Percentiles rank a stretch among this genome's conserved stretches.
phyloP scores from a whole-genome alignment of 2,113 vertebrate species.

The Gnathonemus longibarbis region DNA sequence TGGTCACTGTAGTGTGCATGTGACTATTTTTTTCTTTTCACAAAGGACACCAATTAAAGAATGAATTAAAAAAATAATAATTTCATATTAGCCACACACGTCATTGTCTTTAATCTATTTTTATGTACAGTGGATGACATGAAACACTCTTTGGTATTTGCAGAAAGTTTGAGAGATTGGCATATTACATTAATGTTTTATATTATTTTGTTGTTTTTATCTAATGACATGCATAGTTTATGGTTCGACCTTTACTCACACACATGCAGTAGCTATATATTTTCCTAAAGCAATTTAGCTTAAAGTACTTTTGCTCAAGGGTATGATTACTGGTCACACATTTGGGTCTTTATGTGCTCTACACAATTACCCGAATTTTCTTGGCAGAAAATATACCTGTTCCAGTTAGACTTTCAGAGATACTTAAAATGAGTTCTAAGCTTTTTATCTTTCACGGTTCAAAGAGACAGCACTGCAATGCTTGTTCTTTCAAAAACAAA shows the following conservation, averaged over 20 bases:
- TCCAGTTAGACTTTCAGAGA: background rate
- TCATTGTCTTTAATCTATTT: background rate
- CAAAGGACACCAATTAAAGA: conserved; percentile 4
- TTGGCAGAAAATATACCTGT: background rate
- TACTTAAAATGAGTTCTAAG: background rate
- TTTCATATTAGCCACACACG: background rate
- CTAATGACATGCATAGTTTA: background rate
- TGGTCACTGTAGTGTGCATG: background rate
- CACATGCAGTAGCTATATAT: background rate
- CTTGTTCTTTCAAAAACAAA: background rate
- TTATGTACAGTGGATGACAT: background rate
- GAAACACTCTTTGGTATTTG: background rate
- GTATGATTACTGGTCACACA: background rate
- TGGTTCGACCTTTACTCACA: background rate
- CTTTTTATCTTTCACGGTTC: background rate
- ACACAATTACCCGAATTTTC: background rate
- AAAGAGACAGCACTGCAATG: background rate
- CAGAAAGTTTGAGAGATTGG: background rate
- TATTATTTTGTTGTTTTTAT: background rate
- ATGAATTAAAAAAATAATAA: background rate
- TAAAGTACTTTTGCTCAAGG: background rate
- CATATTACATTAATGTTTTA: background rate
- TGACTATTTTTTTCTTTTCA: background rate
- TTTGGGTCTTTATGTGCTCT: background rate
- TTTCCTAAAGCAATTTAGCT: background rate